Conservation (phyloP, 2,113 vertebrate species). For the Rhombomys opimus region DNA sequence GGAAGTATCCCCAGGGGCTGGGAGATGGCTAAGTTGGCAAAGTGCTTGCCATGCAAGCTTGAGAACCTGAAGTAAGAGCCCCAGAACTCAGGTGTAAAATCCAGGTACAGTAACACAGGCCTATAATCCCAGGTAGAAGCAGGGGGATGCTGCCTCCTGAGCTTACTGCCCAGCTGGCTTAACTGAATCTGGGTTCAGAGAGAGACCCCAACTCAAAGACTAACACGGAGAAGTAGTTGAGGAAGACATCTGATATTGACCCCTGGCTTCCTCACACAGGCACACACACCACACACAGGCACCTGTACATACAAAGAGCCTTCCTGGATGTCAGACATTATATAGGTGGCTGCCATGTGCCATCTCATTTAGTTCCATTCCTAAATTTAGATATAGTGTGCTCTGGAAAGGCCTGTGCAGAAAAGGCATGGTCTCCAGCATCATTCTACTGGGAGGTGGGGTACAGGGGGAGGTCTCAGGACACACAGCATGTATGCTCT, state of each 20-base stretch:
- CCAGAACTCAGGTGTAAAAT: not conserved
- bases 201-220: not conserved
- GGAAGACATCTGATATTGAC: not conserved
- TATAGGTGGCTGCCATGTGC: not conserved
- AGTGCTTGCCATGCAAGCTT: not conserved
- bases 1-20: not conserved
- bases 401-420: not conserved
- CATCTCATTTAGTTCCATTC: not conserved
- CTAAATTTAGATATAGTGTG: not conserved
- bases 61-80: not conserved
- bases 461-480: not conserved
- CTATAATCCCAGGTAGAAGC: not conserved
- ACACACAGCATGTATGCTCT: not conserved
- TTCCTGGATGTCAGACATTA: not conserved
- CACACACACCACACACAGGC: not conserved
- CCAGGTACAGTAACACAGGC: not conserved
- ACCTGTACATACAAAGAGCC: too few relatives aligned
- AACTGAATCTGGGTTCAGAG: not conserved
- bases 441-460: not conserved
- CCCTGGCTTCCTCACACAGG: not conserved
- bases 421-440: not conserved
- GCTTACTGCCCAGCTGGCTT: not conserved
- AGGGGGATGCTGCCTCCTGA: not conserved
- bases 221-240: not conserved
- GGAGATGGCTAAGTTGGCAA: not conserved